These are phyloP conservation scores for Acrocyrtus sp. DNA, from an alignment of 2,888 invertebrate species.

Conservation along the genomic window DNA sequence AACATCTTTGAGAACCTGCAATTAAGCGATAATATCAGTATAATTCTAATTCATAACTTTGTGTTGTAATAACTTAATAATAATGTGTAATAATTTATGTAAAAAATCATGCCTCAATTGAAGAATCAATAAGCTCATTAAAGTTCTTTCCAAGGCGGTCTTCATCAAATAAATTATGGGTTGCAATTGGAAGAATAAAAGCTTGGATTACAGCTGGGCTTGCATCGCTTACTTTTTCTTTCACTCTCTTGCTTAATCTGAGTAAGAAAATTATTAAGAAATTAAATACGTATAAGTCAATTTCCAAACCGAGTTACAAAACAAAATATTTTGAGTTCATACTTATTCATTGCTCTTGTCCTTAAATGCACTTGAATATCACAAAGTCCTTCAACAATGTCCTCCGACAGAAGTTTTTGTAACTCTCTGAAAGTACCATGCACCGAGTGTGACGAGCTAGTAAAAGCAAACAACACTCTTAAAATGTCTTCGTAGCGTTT, in stretches of 20 bases:
- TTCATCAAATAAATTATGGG: slow-evolving; percentile 51
- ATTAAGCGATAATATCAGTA: neutral
- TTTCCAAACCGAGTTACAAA: neutral
- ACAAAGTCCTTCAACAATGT: slow-evolving; percentile 43
- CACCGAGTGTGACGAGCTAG: slow-evolving; percentile 18
- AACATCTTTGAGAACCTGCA: slow-evolving; percentile 42
- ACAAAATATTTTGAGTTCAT: neutral
- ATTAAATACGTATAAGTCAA: neutral
- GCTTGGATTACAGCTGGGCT: slow-evolving; percentile 48
- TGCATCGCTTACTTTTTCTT: slow-evolving; percentile 18
- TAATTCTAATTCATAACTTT: neutral
- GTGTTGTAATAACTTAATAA: too few species aligned
- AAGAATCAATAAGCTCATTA: slow-evolving; percentile 56
- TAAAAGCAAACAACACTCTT: slow-evolving; percentile 39
- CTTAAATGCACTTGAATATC: slow-evolving; percentile 55
- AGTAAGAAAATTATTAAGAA: neutral
- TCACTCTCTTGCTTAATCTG: slow-evolving; percentile 43
- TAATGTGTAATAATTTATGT: too few species aligned
- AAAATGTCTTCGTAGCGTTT: slow-evolving; percentile 50
- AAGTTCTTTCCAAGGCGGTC: slow-evolving; percentile 41
- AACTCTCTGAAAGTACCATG: slow-evolving; percentile 56
- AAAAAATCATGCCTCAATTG: slow-evolving; percentile 45
- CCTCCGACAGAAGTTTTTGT: slow-evolving; percentile 30
- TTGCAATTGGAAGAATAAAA: slow-evolving; percentile 50
- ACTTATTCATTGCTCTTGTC: slow-evolving; percentile 56